phyloP scores from a whole-genome alignment of 2,797 vertebrate species.

The Gephyroberyx darwinii region DNA sequence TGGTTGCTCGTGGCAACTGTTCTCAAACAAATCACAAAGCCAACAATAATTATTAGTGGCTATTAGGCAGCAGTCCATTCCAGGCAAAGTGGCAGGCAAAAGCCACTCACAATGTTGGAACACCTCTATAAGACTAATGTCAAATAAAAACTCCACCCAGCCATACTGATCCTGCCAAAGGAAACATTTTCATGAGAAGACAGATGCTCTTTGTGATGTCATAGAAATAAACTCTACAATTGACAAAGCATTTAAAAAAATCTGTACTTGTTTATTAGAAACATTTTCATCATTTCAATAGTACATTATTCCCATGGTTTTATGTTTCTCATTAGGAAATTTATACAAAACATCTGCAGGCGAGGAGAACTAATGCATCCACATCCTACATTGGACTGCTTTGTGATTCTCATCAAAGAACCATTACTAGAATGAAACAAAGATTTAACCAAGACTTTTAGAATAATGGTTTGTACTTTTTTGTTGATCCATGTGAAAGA shows the following conservation, averaged over 20 bases:
- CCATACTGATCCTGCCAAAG: neutral
- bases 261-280: constrained; percentile 1
- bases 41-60: constrained; percentile 15
- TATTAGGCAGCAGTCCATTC: constrained; percentile 24
- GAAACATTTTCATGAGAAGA: neutral
- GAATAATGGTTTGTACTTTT: constrained; percentile 20
- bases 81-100: constrained; percentile 10
- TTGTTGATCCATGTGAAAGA: too few species aligned
- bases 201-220: neutral
- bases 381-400: constrained; percentile 18
- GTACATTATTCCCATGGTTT: too few species aligned
- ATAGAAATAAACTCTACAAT: neutral
- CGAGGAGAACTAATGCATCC: constrained; percentile 26
- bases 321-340: constrained; percentile 6
- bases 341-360: constrained; percentile 35
- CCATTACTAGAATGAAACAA: neutral
- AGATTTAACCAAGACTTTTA: too few species aligned
- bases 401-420: constrained; percentile 30
- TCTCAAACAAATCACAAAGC: constrained; percentile 50
- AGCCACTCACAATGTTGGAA: too few species aligned
- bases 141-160: constrained; percentile 1
- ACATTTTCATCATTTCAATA: neutral
- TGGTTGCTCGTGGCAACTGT: constrained; percentile 39
- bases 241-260: too few species aligned
- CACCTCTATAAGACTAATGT: neutral